These are phyloP conservation scores for Eumacrocentrus americanus DNA, from an alignment of 2,888 invertebrate species.

Conservation along the genomic window DNA sequence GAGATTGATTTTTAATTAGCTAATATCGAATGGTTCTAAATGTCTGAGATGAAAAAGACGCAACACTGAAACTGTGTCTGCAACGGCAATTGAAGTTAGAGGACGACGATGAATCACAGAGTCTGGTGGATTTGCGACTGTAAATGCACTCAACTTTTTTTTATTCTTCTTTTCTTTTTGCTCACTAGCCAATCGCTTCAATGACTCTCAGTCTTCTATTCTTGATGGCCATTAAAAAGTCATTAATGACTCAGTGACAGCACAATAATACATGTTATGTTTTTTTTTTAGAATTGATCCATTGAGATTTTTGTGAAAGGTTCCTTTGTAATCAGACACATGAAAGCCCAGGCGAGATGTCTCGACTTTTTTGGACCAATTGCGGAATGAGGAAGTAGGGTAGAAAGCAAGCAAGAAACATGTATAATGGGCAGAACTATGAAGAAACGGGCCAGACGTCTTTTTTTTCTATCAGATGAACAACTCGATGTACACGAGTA, in stretches of 20 bases:
- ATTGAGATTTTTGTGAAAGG: not conserved
- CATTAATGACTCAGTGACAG: constrained; percentile 3
- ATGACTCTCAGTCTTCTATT: not conserved
- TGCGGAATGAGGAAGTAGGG: constrained; percentile 19
- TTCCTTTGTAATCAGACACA: not conserved
- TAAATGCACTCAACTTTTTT: constrained; percentile 22
- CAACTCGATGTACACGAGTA: constrained; percentile 23
- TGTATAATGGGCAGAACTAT: not conserved
- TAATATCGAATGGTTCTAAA: not conserved
- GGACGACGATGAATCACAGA: constrained; percentile 45
- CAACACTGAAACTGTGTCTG: constrained; percentile 35
- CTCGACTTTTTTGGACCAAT: not conserved
- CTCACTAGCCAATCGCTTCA: constrained; percentile 7
- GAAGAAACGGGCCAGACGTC: not conserved
- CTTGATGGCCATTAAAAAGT: not conserved
- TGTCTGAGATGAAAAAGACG: not conserved
- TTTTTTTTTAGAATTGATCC: not conserved
- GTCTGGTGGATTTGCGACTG: constrained; percentile 40
- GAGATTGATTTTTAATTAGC: not conserved
- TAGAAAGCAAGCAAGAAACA: constrained; percentile 8
- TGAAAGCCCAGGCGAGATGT: not conserved
- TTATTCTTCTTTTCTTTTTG: constrained; percentile 13
- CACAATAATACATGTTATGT: not conserved
- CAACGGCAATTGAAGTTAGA: constrained; percentile 43
- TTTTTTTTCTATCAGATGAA: constrained; percentile 14